Conservation (phyloP, 2,113 vertebrate species). For the Rhea americana region DNA sequence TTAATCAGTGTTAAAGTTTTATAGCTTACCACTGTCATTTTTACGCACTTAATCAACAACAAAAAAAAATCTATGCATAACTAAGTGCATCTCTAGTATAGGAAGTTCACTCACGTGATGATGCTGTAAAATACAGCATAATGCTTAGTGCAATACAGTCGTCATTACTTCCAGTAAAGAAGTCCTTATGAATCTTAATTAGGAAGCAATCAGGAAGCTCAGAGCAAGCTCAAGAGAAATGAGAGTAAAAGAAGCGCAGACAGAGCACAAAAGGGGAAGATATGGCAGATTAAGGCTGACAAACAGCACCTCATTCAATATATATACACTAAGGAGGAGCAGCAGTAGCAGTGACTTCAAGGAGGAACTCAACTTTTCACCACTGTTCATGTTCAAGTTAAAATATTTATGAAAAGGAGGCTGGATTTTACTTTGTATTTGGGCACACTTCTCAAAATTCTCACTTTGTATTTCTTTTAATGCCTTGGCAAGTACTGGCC, state of each 20-base stretch:
- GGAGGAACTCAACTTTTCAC: background rate
- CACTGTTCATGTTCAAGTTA: background rate
- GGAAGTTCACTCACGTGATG: background rate
- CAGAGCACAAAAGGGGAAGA: background rate
- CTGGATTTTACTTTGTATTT: background rate
- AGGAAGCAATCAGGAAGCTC: background rate
- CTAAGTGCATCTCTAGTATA: background rate
- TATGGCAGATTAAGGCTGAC: background rate
- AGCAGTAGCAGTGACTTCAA: background rate
- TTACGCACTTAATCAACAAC: background rate
- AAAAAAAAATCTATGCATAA: background rate
- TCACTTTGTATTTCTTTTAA: background rate
- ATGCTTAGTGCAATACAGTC: background rate
- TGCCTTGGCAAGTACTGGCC: background rate
- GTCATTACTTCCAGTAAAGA: background rate
- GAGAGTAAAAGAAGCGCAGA: background rate
- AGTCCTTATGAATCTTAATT: background rate
- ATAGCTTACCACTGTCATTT: background rate
- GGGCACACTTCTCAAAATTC: background rate
- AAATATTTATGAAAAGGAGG: background rate
- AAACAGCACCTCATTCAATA: background rate
- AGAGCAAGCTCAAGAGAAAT: background rate
- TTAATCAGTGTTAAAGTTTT: background rate
- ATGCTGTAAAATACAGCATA: background rate
- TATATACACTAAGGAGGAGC: accelerated